Evolutionary conservation across 2,888 invertebrate species (phyloP).

Genomic region (Aphidius colemani): DNA sequence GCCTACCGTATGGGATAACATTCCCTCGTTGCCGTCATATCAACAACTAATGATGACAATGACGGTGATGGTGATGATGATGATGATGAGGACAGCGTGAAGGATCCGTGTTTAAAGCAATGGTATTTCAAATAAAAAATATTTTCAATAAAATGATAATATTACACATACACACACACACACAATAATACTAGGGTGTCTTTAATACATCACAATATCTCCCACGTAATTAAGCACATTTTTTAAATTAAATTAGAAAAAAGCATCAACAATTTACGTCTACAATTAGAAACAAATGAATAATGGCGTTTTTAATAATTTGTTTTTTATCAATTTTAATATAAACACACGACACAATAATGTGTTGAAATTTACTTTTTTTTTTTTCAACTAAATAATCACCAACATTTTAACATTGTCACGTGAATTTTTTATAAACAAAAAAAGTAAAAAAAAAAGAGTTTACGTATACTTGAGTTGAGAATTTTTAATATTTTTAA

Average conservation of each 20-base stretch:
- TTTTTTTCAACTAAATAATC: neutral
- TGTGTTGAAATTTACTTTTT: neutral
- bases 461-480: too few relatives aligned
- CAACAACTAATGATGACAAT: constrained; percentile 30
- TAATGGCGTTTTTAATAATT: too few relatives aligned
- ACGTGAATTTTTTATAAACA: too few relatives aligned
- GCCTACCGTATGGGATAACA: constrained; percentile 57
- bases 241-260: neutral
- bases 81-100: constrained; percentile 6
- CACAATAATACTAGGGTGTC: constrained; percentile 1
- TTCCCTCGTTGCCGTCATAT: constrained; percentile 56
- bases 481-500: too few relatives aligned
- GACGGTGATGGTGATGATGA: neutral
- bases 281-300: too few relatives aligned
- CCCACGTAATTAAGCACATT: constrained; percentile 32
- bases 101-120: constrained; percentile 9
- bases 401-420: too few relatives aligned
- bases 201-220: constrained; percentile 24
- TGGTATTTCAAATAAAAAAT: neutral
- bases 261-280: too few relatives aligned
- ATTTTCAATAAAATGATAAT: constrained; percentile 2
- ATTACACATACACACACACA: constrained; percentile 23
- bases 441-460: too few relatives aligned
- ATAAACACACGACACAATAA: too few relatives aligned
- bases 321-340: too few relatives aligned